A percentile compares a stretch with the other conserved stretches of the same genome.
Conservation (phyloP, 1,140 invertebrate genomes). For the Eulimnadia texana region DNA sequence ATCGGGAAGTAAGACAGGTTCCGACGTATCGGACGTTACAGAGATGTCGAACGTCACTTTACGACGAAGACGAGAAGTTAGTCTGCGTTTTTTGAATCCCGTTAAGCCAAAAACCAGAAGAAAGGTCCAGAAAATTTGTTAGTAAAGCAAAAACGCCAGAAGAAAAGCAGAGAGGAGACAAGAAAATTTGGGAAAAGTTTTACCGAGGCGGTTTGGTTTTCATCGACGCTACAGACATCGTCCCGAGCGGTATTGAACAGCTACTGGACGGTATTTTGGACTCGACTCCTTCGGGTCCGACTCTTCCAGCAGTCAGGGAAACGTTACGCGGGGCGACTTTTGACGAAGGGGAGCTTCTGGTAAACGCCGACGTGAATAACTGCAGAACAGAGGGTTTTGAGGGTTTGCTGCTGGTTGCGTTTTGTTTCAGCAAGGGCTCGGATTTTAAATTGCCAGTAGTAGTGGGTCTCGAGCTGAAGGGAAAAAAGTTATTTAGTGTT, state of each 20-base stretch:
- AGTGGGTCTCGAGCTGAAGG: not conserved
- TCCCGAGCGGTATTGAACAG: not conserved
- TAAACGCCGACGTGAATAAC: slow-evolving; percentile 7
- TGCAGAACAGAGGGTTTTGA: not conserved
- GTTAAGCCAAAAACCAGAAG: not conserved
- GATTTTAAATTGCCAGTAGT: not conserved
- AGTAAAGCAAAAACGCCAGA: not conserved
- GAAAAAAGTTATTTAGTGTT: too few species aligned
- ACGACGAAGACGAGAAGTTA: not conserved
- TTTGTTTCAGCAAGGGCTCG: not conserved
- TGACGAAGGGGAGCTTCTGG: not conserved
- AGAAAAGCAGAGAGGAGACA: not conserved
- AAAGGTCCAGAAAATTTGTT: not conserved
- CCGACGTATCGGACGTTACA: not conserved
- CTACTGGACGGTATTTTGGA: slow-evolving; percentile 5
- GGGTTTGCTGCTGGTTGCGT: not conserved
- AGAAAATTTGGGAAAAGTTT: not conserved
- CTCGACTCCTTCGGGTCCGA: slow-evolving; percentile 4
- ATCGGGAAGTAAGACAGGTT: not conserved
- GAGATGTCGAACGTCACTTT: not conserved
- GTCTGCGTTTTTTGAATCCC: not conserved
- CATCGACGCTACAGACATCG: not conserved
- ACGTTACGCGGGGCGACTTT: not conserved
- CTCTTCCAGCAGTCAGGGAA: not conserved
- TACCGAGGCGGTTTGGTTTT: not conserved